Percentiles rank a stretch among this genome's conserved stretches.
These are phyloP conservation scores for Vesta saturnalis DNA, from an alignment of 2,888 invertebrate species.

Conservation along the genomic window DNA sequence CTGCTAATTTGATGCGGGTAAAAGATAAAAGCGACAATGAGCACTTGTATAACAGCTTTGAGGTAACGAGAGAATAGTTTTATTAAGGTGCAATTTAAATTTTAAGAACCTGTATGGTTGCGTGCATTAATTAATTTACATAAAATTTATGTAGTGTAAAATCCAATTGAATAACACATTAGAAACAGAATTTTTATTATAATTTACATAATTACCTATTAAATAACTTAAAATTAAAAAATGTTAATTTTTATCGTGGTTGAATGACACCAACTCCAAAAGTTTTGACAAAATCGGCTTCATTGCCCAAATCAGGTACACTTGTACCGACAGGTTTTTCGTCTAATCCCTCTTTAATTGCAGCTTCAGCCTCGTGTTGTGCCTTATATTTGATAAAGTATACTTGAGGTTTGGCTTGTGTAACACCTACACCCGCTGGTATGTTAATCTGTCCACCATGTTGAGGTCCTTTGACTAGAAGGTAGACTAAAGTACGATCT, in stretches of 20 bases:
- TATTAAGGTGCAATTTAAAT: no score
- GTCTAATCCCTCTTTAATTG: conserved; percentile 37
- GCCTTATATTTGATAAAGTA: conserved; percentile 86
- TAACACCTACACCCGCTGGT: conserved; percentile 77
- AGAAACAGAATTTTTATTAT: neutral
- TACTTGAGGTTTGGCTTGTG: conserved; percentile 84
- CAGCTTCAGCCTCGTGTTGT: conserved; percentile 60
- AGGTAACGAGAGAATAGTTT: no score
- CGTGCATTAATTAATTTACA: no score
- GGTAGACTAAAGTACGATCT: conserved; percentile 37
- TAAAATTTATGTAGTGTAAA: no score
- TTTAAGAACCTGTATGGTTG: no score
- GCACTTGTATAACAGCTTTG: no score
- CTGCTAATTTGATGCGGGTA: no score
- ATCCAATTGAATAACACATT: no score
- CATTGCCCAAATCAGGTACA: conserved; percentile 18
- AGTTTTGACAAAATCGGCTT: conserved; percentile 16
- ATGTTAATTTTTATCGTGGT: neutral
- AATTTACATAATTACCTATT: neutral
- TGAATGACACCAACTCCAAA: neutral
- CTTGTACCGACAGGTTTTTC: conserved; percentile 25
- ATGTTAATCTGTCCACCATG: conserved; percentile 80
- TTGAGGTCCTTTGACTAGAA: conserved; percentile 65
- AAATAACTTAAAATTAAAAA: neutral
- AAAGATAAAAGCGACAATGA: no score